These are phyloP conservation scores for Heliconius aoede DNA, from an alignment of 2,888 invertebrate species.

Conservation along the genomic window DNA sequence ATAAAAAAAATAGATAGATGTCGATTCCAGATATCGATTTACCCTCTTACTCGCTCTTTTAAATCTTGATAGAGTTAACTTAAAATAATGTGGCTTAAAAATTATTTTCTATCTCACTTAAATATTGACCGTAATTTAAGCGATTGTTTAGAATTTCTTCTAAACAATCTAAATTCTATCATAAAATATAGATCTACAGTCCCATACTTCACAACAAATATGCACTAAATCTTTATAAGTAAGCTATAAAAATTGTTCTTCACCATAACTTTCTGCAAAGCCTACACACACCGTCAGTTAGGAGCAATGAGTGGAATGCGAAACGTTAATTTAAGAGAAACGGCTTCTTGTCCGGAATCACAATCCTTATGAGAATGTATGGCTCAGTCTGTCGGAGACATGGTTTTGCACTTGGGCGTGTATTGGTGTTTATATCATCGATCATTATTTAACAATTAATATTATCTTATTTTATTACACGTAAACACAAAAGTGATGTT, in stretches of 20 bases:
- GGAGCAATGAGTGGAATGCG: conserved; percentile 29
- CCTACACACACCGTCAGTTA: conserved; percentile 20
- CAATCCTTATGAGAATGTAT: conserved; percentile 29
- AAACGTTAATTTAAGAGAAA: conserved; percentile 30
- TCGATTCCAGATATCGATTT: too few relatives aligned
- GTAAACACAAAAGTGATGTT: too few relatives aligned
- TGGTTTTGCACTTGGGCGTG: conserved; percentile 7
- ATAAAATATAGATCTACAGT: neutral
- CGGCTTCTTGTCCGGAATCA: conserved; percentile 28
- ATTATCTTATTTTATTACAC: neutral
- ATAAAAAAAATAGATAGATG: neutral
- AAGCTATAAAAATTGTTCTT: conserved; percentile 26
- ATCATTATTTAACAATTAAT: neutral
- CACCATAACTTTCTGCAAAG: conserved; percentile 19
- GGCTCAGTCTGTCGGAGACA: conserved; percentile 12
- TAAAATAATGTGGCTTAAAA: too few relatives aligned
- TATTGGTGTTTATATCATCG: neutral
- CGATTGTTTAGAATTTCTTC: neutral
- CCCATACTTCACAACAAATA: conserved; percentile 8
- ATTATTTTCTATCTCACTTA: too few relatives aligned
- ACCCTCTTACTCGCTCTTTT: too few relatives aligned
- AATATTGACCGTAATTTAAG: too few relatives aligned
- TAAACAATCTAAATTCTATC: neutral
- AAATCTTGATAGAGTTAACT: too few relatives aligned
- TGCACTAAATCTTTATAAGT: conserved; percentile 24